Conservation (phyloP, 37 sponge, comb jelly and placozoan genomes). For the Chondrosia reniformis region DNA sequence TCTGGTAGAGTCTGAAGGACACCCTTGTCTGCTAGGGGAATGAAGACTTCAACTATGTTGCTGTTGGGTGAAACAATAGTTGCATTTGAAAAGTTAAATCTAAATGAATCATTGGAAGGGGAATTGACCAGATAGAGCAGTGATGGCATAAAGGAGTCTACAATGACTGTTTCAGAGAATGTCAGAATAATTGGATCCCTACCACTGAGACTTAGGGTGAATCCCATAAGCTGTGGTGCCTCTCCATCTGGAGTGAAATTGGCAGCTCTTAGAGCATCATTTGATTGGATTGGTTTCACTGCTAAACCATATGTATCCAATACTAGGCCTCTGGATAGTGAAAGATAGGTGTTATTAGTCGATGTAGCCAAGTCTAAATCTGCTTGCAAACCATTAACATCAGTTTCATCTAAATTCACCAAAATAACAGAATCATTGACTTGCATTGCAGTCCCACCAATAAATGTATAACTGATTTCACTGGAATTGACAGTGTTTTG, state of each 20-base stretch:
- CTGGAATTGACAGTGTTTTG: background rate
- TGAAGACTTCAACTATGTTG: conserved; percentile 37
- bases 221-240: conserved; percentile 55
- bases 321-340: conserved; percentile 58
- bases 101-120: conserved; percentile 15
- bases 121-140: conserved; percentile 58
- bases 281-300: conserved; percentile 40
- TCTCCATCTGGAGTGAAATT: conserved; percentile 48
- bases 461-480: conserved; percentile 34
- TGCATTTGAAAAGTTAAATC: conserved; percentile 29
- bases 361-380: conserved; percentile 35
- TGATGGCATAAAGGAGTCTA: conserved; percentile 21
- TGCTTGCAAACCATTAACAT: conserved; percentile 52
- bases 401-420: conserved; percentile 28
- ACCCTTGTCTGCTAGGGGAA: conserved; percentile 58
- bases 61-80: conserved; percentile 57
- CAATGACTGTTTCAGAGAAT: conserved; percentile 81
- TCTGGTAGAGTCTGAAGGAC: conserved; percentile 52
- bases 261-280: conserved; percentile 31
- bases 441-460: conserved; percentile 42
- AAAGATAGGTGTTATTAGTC: conserved; percentile 45
- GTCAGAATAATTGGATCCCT: conserved; percentile 68
- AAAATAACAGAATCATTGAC: conserved; percentile 31
- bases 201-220: conserved; percentile 70
- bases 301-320: conserved; percentile 39